Evolutionary conservation across 2,113 vertebrate species (phyloP).

Genomic region (Condylura cristata): DNA sequence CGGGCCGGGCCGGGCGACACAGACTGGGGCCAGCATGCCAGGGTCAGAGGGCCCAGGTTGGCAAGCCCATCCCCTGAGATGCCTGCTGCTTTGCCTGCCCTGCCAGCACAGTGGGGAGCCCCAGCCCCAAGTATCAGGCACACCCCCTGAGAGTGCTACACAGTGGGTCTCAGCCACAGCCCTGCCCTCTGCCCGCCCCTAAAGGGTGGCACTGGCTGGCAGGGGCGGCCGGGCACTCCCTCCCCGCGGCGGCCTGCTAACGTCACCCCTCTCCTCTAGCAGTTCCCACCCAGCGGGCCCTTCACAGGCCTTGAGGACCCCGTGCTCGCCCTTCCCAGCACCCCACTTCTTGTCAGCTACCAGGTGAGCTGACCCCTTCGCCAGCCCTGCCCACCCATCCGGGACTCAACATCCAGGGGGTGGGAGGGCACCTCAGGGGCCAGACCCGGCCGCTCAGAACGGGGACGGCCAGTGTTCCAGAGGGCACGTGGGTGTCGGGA

Average conservation of each 20-base stretch:
- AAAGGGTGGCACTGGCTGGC: neutral
- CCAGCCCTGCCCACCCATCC: neutral
- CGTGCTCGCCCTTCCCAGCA: slow-evolving; percentile 88
- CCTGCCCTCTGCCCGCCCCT: neutral
- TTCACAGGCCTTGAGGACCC: slow-evolving; percentile 90
- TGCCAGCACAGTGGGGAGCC: neutral
- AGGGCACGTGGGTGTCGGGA: neutral
- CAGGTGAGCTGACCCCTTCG: slow-evolving; percentile 87
- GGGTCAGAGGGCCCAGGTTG: neutral
- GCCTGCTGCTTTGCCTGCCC: neutral
- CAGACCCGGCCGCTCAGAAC: neutral
- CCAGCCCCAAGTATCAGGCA: fast-evolving
- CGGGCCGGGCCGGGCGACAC: too few relatives aligned
- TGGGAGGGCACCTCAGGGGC: neutral
- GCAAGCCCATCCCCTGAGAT: fast-evolving
- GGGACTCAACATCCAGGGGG: neutral
- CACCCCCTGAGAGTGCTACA: neutral
- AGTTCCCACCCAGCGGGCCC: slow-evolving; percentile 83
- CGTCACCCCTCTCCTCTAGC: slow-evolving; percentile 86
- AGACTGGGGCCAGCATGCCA: neutral
- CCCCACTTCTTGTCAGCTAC: slow-evolving; percentile 90
- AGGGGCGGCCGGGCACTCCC: neutral
- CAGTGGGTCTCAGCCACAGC: neutral
- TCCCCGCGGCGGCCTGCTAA: neutral
- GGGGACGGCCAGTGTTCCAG: neutral